Evolutionary conservation across 2,113 vertebrate species (phyloP).

Genomic region (Colistium nudipinnis): DNA sequence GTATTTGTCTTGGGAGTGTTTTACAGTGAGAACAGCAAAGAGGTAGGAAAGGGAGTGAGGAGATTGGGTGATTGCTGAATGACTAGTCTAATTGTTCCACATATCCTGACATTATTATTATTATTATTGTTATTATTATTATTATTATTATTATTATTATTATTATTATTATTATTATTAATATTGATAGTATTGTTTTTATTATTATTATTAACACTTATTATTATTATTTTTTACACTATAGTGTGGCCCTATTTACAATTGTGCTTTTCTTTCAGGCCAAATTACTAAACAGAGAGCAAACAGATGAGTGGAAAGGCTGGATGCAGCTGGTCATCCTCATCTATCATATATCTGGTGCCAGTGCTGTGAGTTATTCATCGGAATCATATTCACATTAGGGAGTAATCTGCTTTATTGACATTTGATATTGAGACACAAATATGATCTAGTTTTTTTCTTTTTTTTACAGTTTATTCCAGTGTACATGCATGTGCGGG

Average conservation of each 20-base stretch:
- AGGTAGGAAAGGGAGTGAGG: slow-evolving; percentile 84
- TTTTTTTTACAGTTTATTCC: slow-evolving; percentile 89
- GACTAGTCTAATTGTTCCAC: too few relatives aligned
- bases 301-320: slow-evolving; percentile 99
- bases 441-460: background rate
- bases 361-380: slow-evolving; percentile 90
- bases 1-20: slow-evolving; percentile 94
- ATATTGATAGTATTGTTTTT: background rate
- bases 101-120: background rate
- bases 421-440: background rate
- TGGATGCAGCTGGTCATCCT: slow-evolving; percentile 99
- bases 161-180: background rate
- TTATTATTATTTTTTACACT: background rate
- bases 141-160: background rate
- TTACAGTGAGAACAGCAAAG: slow-evolving; percentile 95
- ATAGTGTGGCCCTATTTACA: background rate
- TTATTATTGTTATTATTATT: background rate
- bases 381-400: background rate
- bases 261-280: slow-evolving; percentile 77
- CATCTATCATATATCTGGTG: slow-evolving; percentile 98
- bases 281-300: slow-evolving; percentile 96
- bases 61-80: too few relatives aligned
- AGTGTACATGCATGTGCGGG: slow-evolving; percentile 97
- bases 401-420: background rate
- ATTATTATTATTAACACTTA: background rate